These are phyloP conservation scores for Nannobrachium achirus DNA, from an alignment of 2,113 vertebrate species.

Conservation along the genomic window DNA sequence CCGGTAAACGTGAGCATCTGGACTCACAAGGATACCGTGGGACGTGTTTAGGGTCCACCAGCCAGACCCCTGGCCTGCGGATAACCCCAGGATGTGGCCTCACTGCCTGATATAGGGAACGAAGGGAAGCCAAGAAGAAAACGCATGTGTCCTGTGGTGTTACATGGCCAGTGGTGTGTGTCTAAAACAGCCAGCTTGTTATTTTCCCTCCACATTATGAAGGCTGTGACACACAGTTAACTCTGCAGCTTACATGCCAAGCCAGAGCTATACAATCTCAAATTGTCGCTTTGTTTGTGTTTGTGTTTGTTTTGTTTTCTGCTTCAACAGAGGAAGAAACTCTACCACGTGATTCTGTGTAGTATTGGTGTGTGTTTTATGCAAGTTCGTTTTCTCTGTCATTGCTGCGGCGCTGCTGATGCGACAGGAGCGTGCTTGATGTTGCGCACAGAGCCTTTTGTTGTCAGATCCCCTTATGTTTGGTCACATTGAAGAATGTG, in stretches of 20 bases:
- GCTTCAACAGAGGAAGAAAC: conserved; percentile 23
- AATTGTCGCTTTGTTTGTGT: neutral
- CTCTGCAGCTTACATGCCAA: conserved; percentile 24
- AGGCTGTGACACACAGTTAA: conserved; percentile 26
- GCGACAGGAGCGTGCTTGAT: conserved; percentile 15
- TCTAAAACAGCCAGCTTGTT: conserved; percentile 31
- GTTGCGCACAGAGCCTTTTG: conserved; percentile 15
- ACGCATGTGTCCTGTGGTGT: conserved; percentile 21
- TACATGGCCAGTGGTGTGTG: conserved; percentile 27
- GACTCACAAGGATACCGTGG: conserved; percentile 47
- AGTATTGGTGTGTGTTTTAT: neutral
- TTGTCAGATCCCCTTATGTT: conserved; percentile 40
- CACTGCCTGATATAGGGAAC: conserved; percentile 9
- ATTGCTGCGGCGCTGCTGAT: neutral
- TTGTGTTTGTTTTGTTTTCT: conserved; percentile 2
- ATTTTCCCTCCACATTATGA: conserved; percentile 28
- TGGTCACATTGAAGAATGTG: conserved; percentile 36
- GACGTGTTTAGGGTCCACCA: conserved; percentile 30
- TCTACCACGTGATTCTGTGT: conserved; percentile 5
- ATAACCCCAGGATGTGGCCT: conserved; percentile 27
- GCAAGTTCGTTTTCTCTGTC: conserved; percentile 11
- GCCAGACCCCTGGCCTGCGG: conserved; percentile 32
- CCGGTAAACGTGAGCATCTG: conserved; percentile 37
- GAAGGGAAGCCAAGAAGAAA: conserved; percentile 8
- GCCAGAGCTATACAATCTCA: conserved; percentile 8